A percentile compares a stretch with the other conserved stretches of the same genome.
Conservation (phyloP, 1,140 invertebrate genomes). For the Drosophila pandora region DNA sequence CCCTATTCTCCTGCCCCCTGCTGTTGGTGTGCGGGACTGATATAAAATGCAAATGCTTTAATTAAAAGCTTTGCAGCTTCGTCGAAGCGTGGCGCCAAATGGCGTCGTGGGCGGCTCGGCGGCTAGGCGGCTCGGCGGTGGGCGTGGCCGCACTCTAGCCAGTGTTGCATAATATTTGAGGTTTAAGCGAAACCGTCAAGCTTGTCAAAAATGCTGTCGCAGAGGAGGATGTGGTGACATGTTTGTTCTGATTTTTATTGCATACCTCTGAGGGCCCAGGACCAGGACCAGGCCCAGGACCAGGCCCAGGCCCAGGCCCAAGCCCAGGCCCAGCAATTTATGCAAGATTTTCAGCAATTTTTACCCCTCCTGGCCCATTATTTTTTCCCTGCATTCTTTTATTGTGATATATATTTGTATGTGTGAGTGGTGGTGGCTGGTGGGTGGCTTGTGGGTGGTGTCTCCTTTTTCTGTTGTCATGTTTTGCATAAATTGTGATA, state of each 20-base stretch:
- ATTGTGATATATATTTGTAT: neutral
- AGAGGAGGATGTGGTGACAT: slow-evolving; percentile 9
- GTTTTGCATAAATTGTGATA: slow-evolving; percentile 74
- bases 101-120: neutral
- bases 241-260: slow-evolving; percentile 78
- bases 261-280: slow-evolving; percentile 60
- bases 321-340: slow-evolving; percentile 54
- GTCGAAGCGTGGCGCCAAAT: slow-evolving; percentile 56
- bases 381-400: slow-evolving; percentile 7
- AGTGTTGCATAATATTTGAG: slow-evolving; percentile 58
- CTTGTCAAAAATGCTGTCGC: slow-evolving; percentile 19
- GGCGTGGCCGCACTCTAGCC: neutral
- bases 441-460: neutral
- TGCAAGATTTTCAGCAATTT: slow-evolving; percentile 67
- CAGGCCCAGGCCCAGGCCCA: neutral
- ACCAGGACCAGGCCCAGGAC: too few species aligned
- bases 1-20: neutral
- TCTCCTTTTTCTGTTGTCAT: slow-evolving; percentile 35
- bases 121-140: too few species aligned
- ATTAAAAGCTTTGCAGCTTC: slow-evolving; percentile 78
- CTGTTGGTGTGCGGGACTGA: slow-evolving; percentile 35
- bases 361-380: neutral
- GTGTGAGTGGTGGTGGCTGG: too few species aligned
- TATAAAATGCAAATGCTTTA: slow-evolving; percentile 80
- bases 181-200: slow-evolving; percentile 21